Conservation (phyloP, 2,797 vertebrate genomes). For the Sebastes hubbsi region DNA sequence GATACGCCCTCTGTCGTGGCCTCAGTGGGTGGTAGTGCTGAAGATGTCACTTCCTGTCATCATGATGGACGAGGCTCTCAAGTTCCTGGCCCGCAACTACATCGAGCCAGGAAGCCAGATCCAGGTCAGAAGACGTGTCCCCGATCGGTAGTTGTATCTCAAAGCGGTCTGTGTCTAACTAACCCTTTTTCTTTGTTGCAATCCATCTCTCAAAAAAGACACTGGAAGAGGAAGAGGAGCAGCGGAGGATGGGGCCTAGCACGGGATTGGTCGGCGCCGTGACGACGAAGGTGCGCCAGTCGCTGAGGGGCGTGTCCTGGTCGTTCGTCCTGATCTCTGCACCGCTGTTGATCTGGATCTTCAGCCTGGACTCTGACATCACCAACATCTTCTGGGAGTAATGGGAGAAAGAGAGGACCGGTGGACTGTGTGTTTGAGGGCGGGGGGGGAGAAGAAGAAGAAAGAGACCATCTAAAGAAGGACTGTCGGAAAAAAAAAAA, state of each 20-base stretch:
- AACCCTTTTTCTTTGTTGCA: neutral
- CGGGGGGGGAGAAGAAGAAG: neutral
- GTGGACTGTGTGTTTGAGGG: neutral
- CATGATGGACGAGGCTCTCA: slow-evolving; percentile 84
- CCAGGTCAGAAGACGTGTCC: slow-evolving; percentile 41
- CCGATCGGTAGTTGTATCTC: neutral
- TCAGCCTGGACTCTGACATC: slow-evolving; percentile 87
- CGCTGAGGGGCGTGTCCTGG: slow-evolving; percentile 81
- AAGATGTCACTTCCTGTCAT: slow-evolving; percentile 88
- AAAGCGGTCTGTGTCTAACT: neutral
- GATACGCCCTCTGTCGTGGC: slow-evolving; percentile 83
- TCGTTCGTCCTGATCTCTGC: slow-evolving; percentile 78
- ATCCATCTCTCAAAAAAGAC: slow-evolving; percentile 18
- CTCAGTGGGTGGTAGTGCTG: slow-evolving; percentile 85
- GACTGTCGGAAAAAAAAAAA: neutral
- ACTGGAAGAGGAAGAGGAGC: slow-evolving; percentile 74
- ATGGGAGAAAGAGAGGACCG: neutral
- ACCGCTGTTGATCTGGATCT: slow-evolving; percentile 83
- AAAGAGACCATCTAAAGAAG: neutral
- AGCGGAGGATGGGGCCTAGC: slow-evolving; percentile 22
- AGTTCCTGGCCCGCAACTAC: slow-evolving; percentile 84
- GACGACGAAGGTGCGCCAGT: slow-evolving; percentile 37
- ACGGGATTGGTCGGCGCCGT: neutral
- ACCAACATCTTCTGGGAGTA: slow-evolving; percentile 84
- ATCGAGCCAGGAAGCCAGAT: slow-evolving; percentile 79